Evolutionary conservation across 2,113 vertebrate genomes (phyloP).

Genomic region (Falcunculus frontatus): DNA sequence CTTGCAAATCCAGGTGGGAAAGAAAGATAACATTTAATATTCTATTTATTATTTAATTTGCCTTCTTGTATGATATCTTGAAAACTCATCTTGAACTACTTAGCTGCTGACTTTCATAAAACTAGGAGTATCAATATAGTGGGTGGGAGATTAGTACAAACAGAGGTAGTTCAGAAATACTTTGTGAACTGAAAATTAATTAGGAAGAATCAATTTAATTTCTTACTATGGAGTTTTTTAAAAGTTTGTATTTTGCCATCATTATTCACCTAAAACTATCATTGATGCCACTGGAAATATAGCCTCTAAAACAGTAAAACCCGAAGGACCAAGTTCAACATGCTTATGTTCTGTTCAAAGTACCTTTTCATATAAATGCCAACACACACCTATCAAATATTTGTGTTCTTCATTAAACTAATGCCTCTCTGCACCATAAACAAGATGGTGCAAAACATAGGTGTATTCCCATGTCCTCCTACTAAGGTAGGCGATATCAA

Average conservation of each 20-base stretch:
- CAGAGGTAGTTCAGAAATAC: slow-evolving; percentile 36
- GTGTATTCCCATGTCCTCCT: slow-evolving; percentile 45
- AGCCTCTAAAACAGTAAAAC: background rate
- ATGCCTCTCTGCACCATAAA: slow-evolving; percentile 62
- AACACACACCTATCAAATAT: slow-evolving; percentile 41
- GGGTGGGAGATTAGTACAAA: background rate
- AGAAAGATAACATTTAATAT: background rate
- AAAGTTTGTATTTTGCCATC: background rate
- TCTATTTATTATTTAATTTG: background rate
- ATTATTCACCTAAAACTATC: background rate
- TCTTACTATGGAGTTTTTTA: background rate
- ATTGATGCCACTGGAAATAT: background rate
- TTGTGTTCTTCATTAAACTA: slow-evolving; percentile 68
- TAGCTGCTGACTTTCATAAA: slow-evolving; percentile 22
- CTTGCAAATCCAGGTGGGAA: background rate
- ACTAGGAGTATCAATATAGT: background rate
- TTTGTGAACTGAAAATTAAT: slow-evolving; percentile 38
- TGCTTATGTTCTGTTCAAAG: slow-evolving; percentile 25
- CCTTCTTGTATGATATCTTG: background rate
- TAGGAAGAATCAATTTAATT: slow-evolving; percentile 33
- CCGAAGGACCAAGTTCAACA: background rate
- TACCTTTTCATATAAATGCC: slow-evolving; percentile 42
- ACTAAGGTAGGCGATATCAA: slow-evolving; percentile 55
- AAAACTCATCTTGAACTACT: background rate
- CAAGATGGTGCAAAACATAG: slow-evolving; percentile 50